A percentile compares a stretch with the other conserved stretches of the same genome.
phyloP scores from a whole-genome alignment of 2,888 invertebrate genomes.

The Steromphala cineraria region DNA sequence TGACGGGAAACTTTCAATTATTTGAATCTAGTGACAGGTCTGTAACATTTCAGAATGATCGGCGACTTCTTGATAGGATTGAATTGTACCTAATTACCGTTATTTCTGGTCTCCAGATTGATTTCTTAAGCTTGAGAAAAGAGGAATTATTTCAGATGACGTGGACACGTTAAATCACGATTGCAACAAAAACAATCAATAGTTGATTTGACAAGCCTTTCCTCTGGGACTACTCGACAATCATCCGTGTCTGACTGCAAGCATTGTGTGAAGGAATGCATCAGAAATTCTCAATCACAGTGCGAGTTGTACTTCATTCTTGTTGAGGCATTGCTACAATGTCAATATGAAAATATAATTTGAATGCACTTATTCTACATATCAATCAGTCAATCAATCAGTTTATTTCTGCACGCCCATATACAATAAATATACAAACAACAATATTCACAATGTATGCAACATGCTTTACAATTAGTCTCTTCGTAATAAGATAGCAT shows the following conservation, averaged over 20 bases:
- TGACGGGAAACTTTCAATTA: too few species aligned
- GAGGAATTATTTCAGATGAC: neutral
- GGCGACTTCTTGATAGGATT: too few species aligned
- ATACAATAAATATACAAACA: too few species aligned
- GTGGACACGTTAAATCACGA: neutral
- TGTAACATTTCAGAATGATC: too few species aligned
- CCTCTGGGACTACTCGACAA: neutral
- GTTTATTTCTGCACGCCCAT: too few species aligned
- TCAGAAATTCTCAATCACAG: neutral
- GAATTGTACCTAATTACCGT: neutral
- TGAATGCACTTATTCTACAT: too few species aligned
- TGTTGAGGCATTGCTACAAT: neutral
- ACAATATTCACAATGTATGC: too few species aligned
- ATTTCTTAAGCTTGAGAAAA: neutral
- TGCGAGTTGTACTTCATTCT: neutral
- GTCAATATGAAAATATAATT: neutral
- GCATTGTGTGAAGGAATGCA: neutral
- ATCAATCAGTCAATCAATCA: too few species aligned
- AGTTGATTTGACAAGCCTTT: slow-evolving; percentile 3
- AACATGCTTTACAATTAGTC: too few species aligned
- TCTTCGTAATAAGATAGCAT: too few species aligned
- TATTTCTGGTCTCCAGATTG: neutral
- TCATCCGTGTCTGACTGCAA: neutral
- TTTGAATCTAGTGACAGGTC: too few species aligned
- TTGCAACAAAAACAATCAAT: neutral